These are phyloP conservation scores for Laticauda colubrina DNA, from an alignment of 2,113 vertebrate species.

Conservation along the genomic window DNA sequence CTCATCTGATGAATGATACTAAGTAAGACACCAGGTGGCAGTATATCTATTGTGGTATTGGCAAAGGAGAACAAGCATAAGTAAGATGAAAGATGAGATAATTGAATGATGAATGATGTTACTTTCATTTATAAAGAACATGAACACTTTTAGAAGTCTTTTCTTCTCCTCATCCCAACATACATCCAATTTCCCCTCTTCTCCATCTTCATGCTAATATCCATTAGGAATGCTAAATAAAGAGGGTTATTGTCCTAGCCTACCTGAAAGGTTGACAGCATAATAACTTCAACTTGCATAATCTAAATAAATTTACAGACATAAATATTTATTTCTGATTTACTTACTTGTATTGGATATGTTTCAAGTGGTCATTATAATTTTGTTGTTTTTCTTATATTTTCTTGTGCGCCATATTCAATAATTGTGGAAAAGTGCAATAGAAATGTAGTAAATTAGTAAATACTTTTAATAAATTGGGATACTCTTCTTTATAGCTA, in stretches of 20 bases:
- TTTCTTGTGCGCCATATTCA: neutral
- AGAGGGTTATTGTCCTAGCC: neutral
- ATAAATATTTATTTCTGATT: neutral
- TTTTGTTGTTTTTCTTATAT: neutral
- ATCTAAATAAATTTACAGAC: neutral
- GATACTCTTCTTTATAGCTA: constrained; percentile 18
- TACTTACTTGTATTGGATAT: neutral
- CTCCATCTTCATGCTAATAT: neutral
- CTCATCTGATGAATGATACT: neutral
- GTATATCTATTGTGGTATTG: constrained; percentile 5
- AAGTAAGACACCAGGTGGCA: constrained; percentile 53
- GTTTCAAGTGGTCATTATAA: neutral
- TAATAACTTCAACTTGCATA: neutral
- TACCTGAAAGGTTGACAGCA: neutral
- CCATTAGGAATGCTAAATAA: neutral
- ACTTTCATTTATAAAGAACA: neutral
- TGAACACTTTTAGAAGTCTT: neutral
- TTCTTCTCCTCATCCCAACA: neutral
- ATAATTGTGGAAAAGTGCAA: neutral
- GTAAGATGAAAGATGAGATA: neutral
- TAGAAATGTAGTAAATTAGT: neutral
- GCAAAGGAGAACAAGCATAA: neutral
- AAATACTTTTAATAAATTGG: neutral
- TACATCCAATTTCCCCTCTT: neutral
- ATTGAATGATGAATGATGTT: neutral